phyloP scores from a whole-genome alignment of 2,113 vertebrate species.

The Sceloporus undulatus region DNA sequence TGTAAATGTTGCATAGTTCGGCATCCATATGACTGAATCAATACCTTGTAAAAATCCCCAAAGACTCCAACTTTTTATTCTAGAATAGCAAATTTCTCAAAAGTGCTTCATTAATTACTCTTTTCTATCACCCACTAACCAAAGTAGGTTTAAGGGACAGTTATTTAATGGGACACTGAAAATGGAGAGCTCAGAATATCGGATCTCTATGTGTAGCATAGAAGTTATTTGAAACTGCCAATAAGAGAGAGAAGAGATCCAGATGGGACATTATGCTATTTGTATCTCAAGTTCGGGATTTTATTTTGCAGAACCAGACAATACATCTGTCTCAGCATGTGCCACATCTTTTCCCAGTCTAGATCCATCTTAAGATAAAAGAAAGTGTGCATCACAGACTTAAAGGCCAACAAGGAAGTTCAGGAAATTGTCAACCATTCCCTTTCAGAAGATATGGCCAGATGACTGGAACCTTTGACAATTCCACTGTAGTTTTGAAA shows the following conservation, averaged over 20 bases:
- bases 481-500: background rate
- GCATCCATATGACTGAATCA: background rate
- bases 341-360: too few species aligned
- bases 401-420: background rate
- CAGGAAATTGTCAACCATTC: background rate
- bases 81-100: background rate
- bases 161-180: background rate
- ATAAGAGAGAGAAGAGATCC: background rate
- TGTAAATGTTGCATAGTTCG: background rate
- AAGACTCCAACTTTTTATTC: background rate
- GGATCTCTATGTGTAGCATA: background rate
- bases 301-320: too few species aligned
- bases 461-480: background rate
- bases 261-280: too few species aligned
- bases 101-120: background rate
- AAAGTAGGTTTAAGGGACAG: background rate
- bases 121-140: too few species aligned
- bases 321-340: too few species aligned
- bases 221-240: background rate
- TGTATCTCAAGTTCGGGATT: too few species aligned
- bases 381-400: too few species aligned
- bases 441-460: too few species aligned
- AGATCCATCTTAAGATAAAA: too few species aligned
- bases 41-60: background rate
- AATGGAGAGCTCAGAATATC: too few species aligned